Evolutionary conservation across 2,888 invertebrate genomes (phyloP).

Genomic region (Dichetophora obliterata): DNA sequence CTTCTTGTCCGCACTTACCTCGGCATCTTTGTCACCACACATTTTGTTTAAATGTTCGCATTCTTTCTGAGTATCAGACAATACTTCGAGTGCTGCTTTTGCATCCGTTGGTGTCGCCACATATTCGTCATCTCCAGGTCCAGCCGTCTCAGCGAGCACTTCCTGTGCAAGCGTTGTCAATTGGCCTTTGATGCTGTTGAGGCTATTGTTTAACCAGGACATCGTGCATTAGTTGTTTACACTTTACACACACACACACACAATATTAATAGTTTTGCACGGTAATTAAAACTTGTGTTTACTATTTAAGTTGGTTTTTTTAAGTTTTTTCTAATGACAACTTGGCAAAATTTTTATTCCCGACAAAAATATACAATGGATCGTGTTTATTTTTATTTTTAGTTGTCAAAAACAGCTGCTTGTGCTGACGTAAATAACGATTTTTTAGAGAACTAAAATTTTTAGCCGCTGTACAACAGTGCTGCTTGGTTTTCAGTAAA

Average conservation of each 20-base stretch:
- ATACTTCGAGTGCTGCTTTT: conserved; percentile 56
- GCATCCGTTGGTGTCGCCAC: conserved; percentile 47
- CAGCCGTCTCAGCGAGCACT: conserved; percentile 82
- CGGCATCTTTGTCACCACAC: conserved; percentile 74
- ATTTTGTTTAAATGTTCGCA: conserved; percentile 73
- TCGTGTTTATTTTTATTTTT: conserved; percentile 48
- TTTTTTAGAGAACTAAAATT: background rate
- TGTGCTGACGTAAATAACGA: background rate
- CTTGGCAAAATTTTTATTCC: conserved; percentile 56
- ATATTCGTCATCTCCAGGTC: conserved; percentile 64
- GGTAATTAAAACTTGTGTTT: conserved; percentile 35
- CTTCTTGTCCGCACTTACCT: conserved; percentile 70
- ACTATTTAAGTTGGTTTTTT: conserved; percentile 52
- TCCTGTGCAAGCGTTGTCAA: conserved; percentile 89
- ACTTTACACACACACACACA: conserved; percentile 8
- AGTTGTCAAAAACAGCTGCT: conserved; percentile 48
- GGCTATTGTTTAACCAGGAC: conserved; percentile 77
- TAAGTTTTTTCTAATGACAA: conserved; percentile 57
- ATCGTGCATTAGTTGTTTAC: conserved; percentile 63
- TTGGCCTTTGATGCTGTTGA: conserved; percentile 83
- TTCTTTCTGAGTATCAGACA: conserved; percentile 63
- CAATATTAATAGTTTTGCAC: conserved; percentile 21
- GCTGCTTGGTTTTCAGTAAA: background rate
- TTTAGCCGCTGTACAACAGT: background rate
- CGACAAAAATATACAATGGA: conserved; percentile 34